A percentile compares a stretch with the other conserved stretches of the same genome.
Evolutionary conservation across 2,113 vertebrate genomes (phyloP).

Genomic region (Larimichthys crocea): DNA sequence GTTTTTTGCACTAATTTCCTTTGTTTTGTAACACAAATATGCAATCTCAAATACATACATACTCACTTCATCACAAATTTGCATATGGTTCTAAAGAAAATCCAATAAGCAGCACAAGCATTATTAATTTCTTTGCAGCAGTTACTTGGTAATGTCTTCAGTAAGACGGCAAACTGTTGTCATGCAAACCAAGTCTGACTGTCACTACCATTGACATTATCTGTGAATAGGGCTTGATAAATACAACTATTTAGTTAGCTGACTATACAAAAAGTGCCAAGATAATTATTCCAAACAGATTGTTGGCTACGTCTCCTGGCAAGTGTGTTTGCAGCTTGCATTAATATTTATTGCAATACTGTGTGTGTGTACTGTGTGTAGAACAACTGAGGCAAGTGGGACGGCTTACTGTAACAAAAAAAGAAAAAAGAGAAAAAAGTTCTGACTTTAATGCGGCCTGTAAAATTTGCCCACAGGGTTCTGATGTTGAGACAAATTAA

Average conservation of each 20-base stretch:
- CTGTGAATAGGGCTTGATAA: conserved; percentile 49
- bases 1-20: not conserved
- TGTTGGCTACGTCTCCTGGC: conserved; percentile 46
- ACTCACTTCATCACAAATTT: not conserved
- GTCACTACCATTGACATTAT: conserved; percentile 38
- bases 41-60: not conserved
- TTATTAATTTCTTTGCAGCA: not conserved
- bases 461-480: not conserved
- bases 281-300: conserved; percentile 61
- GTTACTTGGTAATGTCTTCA: conserved; percentile 19
- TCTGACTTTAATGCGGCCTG: conserved; percentile 5
- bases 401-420: conserved; percentile 10
- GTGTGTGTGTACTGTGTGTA: conserved; percentile 32
- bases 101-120: conserved; percentile 15
- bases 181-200: conserved; percentile 26
- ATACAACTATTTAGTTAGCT: conserved; percentile 52
- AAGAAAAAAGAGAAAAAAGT: not conserved
- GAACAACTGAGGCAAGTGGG: conserved; percentile 22
- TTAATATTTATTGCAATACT: conserved; percentile 46
- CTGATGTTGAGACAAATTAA: not conserved
- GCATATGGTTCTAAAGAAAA: not conserved
- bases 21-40: conserved; percentile 14
- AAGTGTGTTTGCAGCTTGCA: conserved; percentile 48
- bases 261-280: conserved; percentile 48
- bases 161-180: conserved; percentile 7